A percentile compares a stretch with the other conserved stretches of the same genome.
These are phyloP conservation scores for Hydrozoanthus tunicans DNA, from an alignment of 64 coral and sea anemone genomes.

Conservation along the genomic window DNA sequence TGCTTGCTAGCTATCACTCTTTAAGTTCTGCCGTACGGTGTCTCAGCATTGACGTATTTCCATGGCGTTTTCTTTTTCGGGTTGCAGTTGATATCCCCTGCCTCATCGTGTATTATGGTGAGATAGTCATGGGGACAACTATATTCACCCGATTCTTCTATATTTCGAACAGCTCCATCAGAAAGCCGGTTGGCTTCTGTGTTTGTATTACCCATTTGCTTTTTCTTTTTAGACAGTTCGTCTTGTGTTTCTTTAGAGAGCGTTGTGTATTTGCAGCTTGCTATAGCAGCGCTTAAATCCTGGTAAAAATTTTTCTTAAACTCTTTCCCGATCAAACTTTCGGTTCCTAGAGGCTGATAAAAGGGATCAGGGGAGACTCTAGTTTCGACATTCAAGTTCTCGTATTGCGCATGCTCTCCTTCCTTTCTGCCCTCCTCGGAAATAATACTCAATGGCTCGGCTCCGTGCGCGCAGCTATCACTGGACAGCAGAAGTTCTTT, in stretches of 20 bases:
- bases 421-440: constrained; percentile 10
- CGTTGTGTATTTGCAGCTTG: neutral
- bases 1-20: neutral
- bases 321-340: neutral
- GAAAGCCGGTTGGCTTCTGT: neutral
- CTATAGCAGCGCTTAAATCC: neutral
- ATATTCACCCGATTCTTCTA: neutral
- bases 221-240: neutral
- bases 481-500: neutral
- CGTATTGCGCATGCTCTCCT: neutral
- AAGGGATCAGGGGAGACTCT: neutral
- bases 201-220: too few species aligned
- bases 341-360: constrained; percentile 21
- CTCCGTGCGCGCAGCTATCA: neutral
- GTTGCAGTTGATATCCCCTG: neutral
- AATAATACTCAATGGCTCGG: neutral
- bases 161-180: neutral
- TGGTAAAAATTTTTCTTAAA: neutral
- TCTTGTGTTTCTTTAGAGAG: neutral
- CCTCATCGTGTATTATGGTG: neutral
- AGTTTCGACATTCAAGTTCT: neutral
- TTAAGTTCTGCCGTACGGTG: constrained; percentile 18
- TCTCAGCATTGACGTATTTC: constrained; percentile 47
- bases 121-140: constrained; percentile 4
- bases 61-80: neutral